These are phyloP conservation scores for Aleiodes sp. DNA, from an alignment of 1,140 invertebrate species.

Conservation along the genomic window DNA sequence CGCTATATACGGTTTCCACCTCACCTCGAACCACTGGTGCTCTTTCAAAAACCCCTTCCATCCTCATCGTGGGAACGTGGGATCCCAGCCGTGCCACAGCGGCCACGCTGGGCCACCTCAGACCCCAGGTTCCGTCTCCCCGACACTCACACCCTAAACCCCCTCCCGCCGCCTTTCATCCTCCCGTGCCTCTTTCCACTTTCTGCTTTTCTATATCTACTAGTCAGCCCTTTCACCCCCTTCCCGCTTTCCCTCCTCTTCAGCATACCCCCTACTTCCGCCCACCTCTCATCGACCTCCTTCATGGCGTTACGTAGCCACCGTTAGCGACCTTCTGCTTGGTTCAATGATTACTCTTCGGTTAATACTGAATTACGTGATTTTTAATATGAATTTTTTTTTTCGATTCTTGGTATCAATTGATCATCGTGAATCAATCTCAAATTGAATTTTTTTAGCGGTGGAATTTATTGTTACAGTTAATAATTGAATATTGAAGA, in stretches of 20 bases:
- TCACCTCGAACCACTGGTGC: slow-evolving; percentile 55
- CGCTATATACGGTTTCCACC: slow-evolving; percentile 55
- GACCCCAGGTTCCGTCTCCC: slow-evolving; percentile 51
- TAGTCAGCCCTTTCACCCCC: neutral
- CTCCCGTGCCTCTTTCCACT: neutral
- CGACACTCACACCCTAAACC: slow-evolving; percentile 27
- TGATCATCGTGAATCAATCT: neutral
- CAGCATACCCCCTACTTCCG: neutral
- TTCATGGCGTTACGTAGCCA: neutral
- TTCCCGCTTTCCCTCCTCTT: neutral
- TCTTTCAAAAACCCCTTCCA: slow-evolving; percentile 61
- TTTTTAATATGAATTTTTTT: neutral
- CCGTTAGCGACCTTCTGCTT: neutral
- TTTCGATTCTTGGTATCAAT: neutral
- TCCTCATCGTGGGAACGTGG: slow-evolving; percentile 60
- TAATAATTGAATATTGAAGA: no score
- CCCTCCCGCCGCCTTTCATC: neutral
- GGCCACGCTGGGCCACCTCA: slow-evolving; percentile 66
- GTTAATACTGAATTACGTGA: neutral
- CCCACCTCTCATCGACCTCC: no score
- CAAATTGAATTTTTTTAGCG: no score
- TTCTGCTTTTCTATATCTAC: no score
- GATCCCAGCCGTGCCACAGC: slow-evolving; percentile 62
- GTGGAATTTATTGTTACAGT: no score
- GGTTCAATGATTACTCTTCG: slow-evolving; percentile 1